A percentile compares a stretch with the other conserved stretches of the same genome.
Evolutionary conservation across 2,113 vertebrate genomes (phyloP).

Genomic region (Mus musculus): GRCm39 chrX:159306501-159307000

Average conservation of each 20-base stretch:
- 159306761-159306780: neutral
- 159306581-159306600: constrained; percentile 29
- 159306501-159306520: neutral
- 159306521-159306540: constrained; percentile 14
- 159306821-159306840: constrained; percentile 6
- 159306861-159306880: constrained; percentile 37
- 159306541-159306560: neutral
- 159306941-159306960: no score
- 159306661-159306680: constrained; percentile 19
- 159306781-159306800: neutral
- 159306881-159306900: constrained; percentile 34
- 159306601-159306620: neutral
- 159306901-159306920: constrained; percentile 41
- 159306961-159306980: no score
- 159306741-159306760: neutral
- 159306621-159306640: constrained; percentile 46
- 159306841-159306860: neutral
- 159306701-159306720: constrained; percentile 26
- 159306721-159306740: neutral
- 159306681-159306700: neutral
- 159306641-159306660: neutral
- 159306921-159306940: neutral
- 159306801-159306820: constrained; percentile 6
- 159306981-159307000: no score
- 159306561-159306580: constrained; percentile 13